Base-by-base conservation (phyloP, 2,888 invertebrate genomes). In the Automeris io region DNA sequence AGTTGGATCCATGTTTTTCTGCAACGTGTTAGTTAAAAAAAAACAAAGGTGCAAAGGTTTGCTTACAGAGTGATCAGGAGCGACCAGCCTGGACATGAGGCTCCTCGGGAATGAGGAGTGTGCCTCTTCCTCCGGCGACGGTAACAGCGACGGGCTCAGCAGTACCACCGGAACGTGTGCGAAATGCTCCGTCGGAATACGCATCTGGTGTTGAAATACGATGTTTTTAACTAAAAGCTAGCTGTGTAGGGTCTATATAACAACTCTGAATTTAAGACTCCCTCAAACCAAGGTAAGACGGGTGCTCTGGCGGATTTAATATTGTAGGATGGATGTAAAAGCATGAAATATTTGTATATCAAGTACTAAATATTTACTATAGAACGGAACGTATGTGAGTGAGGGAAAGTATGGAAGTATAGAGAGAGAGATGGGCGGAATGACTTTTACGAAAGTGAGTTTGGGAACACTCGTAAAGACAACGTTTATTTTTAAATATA, bases 121-220 rank as follows among this genome's bases (percentile, higher is more conserved):
- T 43, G 72, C 83, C 74, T 82, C 89, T 61, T 93, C 93, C 54
- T 93, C 92, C 2, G 95, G 94, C 35, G 94, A 93, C 25, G 92
- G 90, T 71, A 94, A 88, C 65, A 95, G 88, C 54, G 94, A 94
- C 11, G 95, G 95, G 54, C 96, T 96, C 43, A 98, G 88, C 62
- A 96, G 89, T 54, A 96, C 96, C 46, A 98, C 96, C 3, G 98
- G 97, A 51, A 97, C 95, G 75, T 95, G 95, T 18, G 96, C 93
- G 79, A 97, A 97, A 74, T 97, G 96, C 74, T 97, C 97, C 58
- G 96, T 95, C 16, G 97, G 97, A 65, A 98, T 96, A 55, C 95
- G 91, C 97, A 98, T 97, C 93, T 96, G 80, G 0, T 38, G 52
- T n/a, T 16, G 16, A 31, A 45, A 18, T 25, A 33, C 5, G 39